Conservation (phyloP, 2,113 vertebrate species). For the Solenodon paradoxus region DNA sequence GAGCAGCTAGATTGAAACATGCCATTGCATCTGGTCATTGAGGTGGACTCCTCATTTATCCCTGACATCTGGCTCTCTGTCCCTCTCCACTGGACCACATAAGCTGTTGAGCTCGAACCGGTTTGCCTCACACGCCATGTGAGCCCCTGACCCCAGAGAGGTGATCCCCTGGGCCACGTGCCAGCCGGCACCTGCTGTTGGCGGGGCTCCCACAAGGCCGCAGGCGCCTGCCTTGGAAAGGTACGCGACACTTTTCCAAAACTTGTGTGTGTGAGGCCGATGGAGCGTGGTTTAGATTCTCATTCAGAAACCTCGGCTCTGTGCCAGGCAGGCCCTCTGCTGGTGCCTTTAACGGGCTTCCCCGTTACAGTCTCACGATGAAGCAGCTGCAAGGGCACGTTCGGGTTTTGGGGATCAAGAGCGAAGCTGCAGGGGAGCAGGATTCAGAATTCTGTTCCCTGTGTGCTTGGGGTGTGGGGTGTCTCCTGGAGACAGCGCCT, state of each 20-base stretch:
- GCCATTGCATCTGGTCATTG: neutral
- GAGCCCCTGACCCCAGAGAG: rapidly evolving
- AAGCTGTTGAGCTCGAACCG: too few relatives aligned
- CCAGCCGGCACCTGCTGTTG: too few relatives aligned
- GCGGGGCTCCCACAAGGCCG: neutral
- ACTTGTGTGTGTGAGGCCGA: neutral
- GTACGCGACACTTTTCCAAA: too few relatives aligned
- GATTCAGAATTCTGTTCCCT: neutral
- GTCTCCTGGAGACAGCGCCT: too few relatives aligned
- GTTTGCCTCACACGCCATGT: rapidly evolving
- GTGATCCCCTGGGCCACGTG: too few relatives aligned
- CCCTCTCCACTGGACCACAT: too few relatives aligned
- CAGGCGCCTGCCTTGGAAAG: neutral
- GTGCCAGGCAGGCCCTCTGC: neutral
- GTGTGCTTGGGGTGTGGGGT: neutral
- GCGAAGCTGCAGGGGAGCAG: neutral
- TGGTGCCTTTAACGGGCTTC: neutral
- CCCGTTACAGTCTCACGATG: neutral
- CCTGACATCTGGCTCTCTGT: neutral
- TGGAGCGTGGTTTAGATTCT: neutral
- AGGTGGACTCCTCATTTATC: too few relatives aligned
- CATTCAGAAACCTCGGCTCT: neutral
- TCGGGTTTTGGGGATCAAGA: neutral
- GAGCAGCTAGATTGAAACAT: neutral
- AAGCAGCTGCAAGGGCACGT: neutral